These are phyloP conservation scores for Scelioninae gen. 1 DNA, from an alignment of 2,888 invertebrate species.

Conservation along the genomic window DNA sequence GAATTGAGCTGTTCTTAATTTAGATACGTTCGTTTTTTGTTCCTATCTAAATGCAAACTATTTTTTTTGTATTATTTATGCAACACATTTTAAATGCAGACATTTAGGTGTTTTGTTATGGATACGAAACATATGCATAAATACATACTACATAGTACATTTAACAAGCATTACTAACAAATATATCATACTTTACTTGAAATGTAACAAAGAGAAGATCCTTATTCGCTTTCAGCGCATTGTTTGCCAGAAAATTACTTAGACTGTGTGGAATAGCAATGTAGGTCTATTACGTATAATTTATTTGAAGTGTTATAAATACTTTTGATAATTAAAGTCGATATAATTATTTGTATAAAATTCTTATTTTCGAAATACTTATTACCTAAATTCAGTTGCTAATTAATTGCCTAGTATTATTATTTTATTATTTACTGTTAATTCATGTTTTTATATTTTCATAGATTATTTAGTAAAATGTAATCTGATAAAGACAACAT, in stretches of 20 bases:
- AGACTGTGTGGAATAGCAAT: not conserved
- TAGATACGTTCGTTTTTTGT: not conserved
- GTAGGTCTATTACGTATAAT: slow-evolving; percentile 26
- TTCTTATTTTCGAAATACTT: too few species aligned
- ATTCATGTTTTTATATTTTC: too few species aligned
- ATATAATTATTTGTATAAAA: too few species aligned
- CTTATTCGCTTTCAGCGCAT: slow-evolving; percentile 40
- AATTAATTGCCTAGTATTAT: too few species aligned
- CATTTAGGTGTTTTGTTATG: slow-evolving; percentile 28
- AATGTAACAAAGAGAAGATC: slow-evolving; percentile 43
- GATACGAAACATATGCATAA: slow-evolving; percentile 40
- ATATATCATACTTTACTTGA: slow-evolving; percentile 48
- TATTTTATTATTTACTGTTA: too few species aligned
- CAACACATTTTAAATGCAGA: slow-evolving; percentile 4
- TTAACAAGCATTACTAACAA: slow-evolving; percentile 39
- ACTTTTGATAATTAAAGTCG: slow-evolving; percentile 5
- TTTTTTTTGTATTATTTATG: slow-evolving; percentile 3
- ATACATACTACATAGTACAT: slow-evolving; percentile 34
- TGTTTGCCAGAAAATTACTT: slow-evolving; percentile 53
- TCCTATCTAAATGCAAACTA: not conserved
- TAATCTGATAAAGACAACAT: too few species aligned
- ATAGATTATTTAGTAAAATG: too few species aligned
- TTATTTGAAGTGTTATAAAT: slow-evolving; percentile 10
- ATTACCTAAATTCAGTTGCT: too few species aligned
- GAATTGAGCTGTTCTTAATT: not conserved